These are phyloP conservation scores for Theristicus caerulescens DNA, from an alignment of 2,113 vertebrate species.

Conservation along the genomic window DNA sequence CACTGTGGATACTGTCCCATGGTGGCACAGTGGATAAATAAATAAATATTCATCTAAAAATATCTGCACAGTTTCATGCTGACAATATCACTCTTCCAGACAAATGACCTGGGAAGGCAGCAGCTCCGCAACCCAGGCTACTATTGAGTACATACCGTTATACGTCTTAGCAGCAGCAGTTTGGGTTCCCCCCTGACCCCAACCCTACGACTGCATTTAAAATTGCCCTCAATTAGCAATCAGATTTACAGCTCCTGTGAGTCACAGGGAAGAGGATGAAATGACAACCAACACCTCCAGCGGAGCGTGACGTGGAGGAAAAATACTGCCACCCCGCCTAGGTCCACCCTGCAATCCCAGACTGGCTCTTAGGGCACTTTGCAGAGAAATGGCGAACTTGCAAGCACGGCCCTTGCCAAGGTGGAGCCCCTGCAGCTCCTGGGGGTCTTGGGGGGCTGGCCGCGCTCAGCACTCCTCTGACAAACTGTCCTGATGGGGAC, in stretches of 20 bases:
- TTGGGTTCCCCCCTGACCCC: background rate
- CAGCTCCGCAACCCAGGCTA: background rate
- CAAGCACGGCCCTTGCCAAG: accelerated
- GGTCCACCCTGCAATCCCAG: background rate
- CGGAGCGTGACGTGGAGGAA: accelerated
- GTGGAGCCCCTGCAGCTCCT: background rate
- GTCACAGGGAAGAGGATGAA: background rate
- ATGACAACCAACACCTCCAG: accelerated
- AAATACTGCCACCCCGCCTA: background rate
- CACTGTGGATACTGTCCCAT: background rate
- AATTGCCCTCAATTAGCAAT: background rate
- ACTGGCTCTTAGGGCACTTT: accelerated
- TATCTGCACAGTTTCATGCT: background rate
- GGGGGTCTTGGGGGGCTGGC: too few relatives aligned
- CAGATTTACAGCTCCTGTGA: background rate
- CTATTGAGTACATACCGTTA: background rate
- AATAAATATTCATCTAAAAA: background rate
- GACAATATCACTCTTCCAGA: background rate
- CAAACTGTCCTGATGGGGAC: background rate
- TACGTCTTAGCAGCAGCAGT: background rate
- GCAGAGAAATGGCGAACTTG: accelerated
- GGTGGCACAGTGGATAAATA: accelerated
- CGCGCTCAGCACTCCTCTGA: background rate
- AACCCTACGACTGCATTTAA: background rate
- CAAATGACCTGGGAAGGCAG: background rate